Conservation (phyloP, 2,113 vertebrate genomes). For the Aythya baeri region DNA sequence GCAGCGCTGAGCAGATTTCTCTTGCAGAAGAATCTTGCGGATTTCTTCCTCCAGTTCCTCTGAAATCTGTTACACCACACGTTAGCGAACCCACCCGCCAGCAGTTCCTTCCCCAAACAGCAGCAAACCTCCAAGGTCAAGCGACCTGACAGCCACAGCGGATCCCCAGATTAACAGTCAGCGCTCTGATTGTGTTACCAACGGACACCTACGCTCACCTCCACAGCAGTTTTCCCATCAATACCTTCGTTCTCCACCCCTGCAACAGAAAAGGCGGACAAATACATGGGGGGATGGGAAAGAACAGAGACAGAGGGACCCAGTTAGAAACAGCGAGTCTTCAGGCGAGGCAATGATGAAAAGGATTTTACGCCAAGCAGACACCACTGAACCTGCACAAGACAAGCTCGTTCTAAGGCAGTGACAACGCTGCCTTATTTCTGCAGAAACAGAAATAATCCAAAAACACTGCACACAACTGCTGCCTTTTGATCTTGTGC, state of each 20-base stretch:
- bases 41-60: neutral
- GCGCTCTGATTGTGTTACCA: constrained; percentile 28
- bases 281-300: neutral
- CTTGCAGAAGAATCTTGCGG: neutral
- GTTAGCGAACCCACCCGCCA: neutral
- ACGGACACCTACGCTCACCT: neutral
- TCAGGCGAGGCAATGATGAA: neutral
- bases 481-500: neutral
- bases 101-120: constrained; percentile 10
- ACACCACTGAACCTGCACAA: neutral
- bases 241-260: neutral
- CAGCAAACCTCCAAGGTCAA: constrained; percentile 1
- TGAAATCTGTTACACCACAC: neutral
- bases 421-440: neutral
- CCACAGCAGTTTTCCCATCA: constrained; percentile 1
- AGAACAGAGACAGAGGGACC: neutral
- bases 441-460: neutral
- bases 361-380: neutral
- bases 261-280: neutral
- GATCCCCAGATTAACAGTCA: neutral
- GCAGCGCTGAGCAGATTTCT: neutral
- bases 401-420: neutral
- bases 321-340: neutral
- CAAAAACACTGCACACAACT: accelerated
- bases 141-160: neutral